phyloP scores from a whole-genome alignment of 2,888 invertebrate genomes.

The Agrochola macilenta region DNA sequence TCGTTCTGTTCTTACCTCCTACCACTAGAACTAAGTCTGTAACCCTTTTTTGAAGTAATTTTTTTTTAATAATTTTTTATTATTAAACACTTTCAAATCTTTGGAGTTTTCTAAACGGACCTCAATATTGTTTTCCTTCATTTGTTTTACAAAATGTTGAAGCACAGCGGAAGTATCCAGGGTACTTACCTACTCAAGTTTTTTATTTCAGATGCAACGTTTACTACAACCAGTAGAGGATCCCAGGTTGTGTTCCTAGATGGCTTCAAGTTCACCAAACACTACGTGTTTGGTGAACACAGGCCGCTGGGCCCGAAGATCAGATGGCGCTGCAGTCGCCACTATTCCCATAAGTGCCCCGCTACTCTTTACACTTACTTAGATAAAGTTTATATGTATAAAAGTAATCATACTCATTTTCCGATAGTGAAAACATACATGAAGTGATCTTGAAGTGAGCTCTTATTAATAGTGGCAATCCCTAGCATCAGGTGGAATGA shows the following conservation, averaged over 20 bases:
- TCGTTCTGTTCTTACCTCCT: too few relatives aligned
- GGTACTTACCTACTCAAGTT: slow-evolving; percentile 21
- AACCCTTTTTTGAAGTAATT: too few relatives aligned
- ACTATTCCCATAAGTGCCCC: slow-evolving; percentile 24
- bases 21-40: too few relatives aligned
- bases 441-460: not conserved
- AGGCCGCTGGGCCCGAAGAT: not conserved
- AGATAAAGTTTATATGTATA: slow-evolving; percentile 3
- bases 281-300: not conserved
- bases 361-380: slow-evolving; percentile 15
- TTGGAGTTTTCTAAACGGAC: not conserved
- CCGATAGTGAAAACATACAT: not conserved
- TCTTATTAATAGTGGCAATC: too few relatives aligned
- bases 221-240: slow-evolving; percentile 24
- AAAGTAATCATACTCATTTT: slow-evolving; percentile 28
- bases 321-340: slow-evolving; percentile 33
- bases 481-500: too few relatives aligned
- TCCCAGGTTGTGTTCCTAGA: slow-evolving; percentile 2
- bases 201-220: slow-evolving; percentile 45
- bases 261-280: slow-evolving; percentile 37
- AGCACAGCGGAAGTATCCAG: not conserved
- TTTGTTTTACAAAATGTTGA: not conserved
- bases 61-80: too few relatives aligned
- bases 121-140: not conserved
- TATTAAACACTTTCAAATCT: too few relatives aligned